Base-by-base conservation (phyloP, 2,113 vertebrate genomes). In the Gnathonemus echidnorhynchus region DNA sequence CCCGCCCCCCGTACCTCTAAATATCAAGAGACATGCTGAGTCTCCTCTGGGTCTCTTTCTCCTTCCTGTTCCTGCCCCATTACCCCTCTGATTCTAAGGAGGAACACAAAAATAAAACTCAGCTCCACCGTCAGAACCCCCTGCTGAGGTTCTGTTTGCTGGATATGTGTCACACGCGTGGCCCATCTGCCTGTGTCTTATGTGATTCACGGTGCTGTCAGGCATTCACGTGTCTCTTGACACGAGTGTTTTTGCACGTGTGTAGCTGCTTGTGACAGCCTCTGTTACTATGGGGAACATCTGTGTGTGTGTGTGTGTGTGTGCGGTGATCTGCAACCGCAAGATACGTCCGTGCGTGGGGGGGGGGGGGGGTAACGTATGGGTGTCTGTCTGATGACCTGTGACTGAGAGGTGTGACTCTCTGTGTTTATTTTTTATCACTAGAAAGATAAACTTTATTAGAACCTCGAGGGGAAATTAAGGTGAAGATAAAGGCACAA, bases 401-500 rank as follows among this genome's bases (percentile, higher is more conserved):
- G 46, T 80, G 83, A 88, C 48, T 88, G 31, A 31, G 86, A 35
- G 35, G 49, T 80, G 74, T 80, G 27, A 70, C 74, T 80, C 35
- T 42, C 35, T 39, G 15, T 80, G 17, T 80, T 80, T 80, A 80
- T 42, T 80, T 70, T 80, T 80, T 80, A 80, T 80, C 46, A 89
- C 24, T 8, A 77, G 48, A 49, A 89, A 48, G 66, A 89, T n/a
- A 80, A 80, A 42, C 74, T 80, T 80, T 80, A 80, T 80, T 80
- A 80, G 62, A 80, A 42, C 35, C 74, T 80, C 35, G 74, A 80
- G 74, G 74, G 74, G 74, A 80, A 80, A 80, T 80, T 80, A 80
- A 80, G 74, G 74, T 42, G 35, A 80, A 80, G 74, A 42, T 80
- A 80, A 80, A 80, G 74, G 74, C 35, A 80, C 74, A 17, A 80